phyloP scores from a whole-genome alignment of 2,113 vertebrate genomes.

The Procapra przewalskii region DNA sequence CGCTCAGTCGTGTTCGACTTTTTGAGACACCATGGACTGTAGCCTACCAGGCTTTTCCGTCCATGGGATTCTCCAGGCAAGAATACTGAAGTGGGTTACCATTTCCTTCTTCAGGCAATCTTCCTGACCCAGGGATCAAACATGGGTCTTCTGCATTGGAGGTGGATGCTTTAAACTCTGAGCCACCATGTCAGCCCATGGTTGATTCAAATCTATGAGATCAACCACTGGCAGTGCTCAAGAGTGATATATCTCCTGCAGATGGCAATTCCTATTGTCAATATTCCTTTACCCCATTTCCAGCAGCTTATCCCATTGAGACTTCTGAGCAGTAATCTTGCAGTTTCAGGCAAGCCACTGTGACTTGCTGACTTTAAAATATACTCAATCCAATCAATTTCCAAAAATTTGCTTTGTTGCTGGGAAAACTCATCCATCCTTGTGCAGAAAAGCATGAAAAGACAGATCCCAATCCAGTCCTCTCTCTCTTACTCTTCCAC shows the following conservation, averaged over 20 bases:
- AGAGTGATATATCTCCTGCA: not conserved
- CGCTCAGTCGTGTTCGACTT: too few species aligned
- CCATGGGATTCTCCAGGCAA: too few species aligned
- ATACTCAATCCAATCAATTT: not conserved
- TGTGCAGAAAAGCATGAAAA: not conserved
- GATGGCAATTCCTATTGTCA: not conserved
- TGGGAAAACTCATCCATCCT: not conserved
- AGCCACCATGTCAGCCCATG: not conserved
- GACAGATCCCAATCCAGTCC: not conserved
- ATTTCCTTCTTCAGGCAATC: too few species aligned
- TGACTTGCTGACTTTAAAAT: not conserved
- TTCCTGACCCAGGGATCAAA: too few species aligned
- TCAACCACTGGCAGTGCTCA: not conserved
- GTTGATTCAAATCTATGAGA: not conserved
- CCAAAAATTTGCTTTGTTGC: not conserved
- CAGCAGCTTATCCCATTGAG: not conserved
- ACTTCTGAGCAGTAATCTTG: not conserved
- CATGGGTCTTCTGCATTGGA: accelerated
- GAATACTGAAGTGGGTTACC: too few species aligned
- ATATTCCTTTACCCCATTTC: not conserved
- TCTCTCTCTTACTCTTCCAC: not conserved
- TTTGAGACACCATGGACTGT: too few species aligned
- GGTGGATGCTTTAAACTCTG: too few species aligned
- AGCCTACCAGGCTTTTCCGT: too few species aligned
- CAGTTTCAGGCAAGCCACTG: not conserved